A percentile compares a stretch with the other conserved stretches of the same genome.
Evolutionary conservation across 2,888 invertebrate genomes (phyloP).

Genomic region (Euzetes globulus): DNA sequence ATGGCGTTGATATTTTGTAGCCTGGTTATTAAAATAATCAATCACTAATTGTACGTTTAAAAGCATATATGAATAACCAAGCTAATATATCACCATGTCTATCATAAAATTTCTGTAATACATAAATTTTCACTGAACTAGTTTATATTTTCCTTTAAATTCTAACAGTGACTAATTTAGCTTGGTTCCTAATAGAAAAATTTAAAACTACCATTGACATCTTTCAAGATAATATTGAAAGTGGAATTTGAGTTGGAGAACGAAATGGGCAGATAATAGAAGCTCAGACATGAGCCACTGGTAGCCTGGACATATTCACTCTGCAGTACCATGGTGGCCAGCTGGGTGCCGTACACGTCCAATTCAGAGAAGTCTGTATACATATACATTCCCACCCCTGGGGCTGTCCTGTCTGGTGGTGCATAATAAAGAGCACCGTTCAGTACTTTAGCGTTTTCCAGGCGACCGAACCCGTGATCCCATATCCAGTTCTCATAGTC

Average conservation of each 20-base stretch:
- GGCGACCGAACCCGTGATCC: not conserved
- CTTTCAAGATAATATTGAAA: not conserved
- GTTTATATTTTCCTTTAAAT: no score
- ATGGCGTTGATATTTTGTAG: no score
- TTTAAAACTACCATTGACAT: not conserved
- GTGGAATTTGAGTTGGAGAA: not conserved
- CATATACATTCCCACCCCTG: not conserved
- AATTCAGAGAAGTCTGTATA: conserved; percentile 13
- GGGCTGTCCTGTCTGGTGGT: not conserved
- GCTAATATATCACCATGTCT: no score
- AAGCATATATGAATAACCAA: no score
- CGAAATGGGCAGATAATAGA: not conserved
- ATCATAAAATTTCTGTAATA: no score
- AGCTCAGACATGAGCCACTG: not conserved
- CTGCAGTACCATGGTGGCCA: not conserved
- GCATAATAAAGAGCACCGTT: not conserved
- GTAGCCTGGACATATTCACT: not conserved
- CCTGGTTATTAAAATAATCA: no score
- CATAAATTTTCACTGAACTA: no score
- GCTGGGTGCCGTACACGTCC: not conserved
- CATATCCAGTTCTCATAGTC: not conserved
- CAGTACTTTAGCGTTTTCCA: not conserved
- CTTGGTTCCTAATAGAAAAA: no score
- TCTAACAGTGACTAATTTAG: no score
- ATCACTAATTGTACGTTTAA: no score